Evolutionary conservation across 2,113 vertebrate species (phyloP), one percentile per base, ranked within the genome.

Genomic region (Chloebia gouldiae): DNA sequence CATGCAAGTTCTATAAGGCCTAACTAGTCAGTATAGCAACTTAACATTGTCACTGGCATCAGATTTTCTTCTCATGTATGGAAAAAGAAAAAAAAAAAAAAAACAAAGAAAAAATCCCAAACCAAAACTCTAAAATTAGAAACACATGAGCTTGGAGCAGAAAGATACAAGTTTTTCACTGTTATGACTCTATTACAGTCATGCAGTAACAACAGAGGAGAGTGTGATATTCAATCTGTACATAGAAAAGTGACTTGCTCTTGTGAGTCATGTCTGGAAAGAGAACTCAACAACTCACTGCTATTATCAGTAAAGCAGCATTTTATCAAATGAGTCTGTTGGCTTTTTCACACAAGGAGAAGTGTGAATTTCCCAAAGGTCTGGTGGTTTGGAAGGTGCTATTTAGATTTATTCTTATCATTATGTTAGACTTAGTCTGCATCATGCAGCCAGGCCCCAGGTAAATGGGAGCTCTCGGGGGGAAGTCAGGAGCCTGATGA

Each of bases 321-420:
- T 81, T 92, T 90, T 57, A 94, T 70, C 51, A 2, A 77, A 70
- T 81, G 35, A 50, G 39, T 63, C 59, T 93, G 66, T 64, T 90
- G 64, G 80, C 64, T 94, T 92, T 86, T 78, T 82, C 83, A 64
- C 60, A 61, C 30, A 33, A 57, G 57, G 18, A 61, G 53, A 75
- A 79, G 33, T 50, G 60, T 86, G 92, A 92, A 92, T 94, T 97
- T 97, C 82, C 91, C 92, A 86, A 61, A 88, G 86, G 72, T 42
- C 76, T 78, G 28, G 76, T 71, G 81, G 65, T 79, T 84, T 89
- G 69, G 90, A 91, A 91, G 77, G 81, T 1, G 19, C 60, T 93
- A 54, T 94, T 97, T 83, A 73, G 88, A 92, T 93, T 92, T 93
- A 77, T 81, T 90, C 59, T 70, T 66, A 37, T 68, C 61, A 40